phyloP scores from a whole-genome alignment of 1,140 invertebrate genomes.

The Zophobas atratus region DNA sequence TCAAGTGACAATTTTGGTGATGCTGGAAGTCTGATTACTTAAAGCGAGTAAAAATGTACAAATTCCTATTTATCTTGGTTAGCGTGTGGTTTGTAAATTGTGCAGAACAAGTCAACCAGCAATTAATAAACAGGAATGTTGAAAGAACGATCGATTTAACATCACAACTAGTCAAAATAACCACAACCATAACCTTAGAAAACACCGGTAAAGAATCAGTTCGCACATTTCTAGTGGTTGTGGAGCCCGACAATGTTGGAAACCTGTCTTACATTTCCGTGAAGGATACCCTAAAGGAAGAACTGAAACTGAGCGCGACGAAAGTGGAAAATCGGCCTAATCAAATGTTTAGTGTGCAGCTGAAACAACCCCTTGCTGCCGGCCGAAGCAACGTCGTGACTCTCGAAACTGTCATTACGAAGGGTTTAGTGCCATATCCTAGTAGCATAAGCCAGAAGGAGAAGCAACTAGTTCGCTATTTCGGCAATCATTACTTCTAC shows the following conservation, averaged over 20 bases:
- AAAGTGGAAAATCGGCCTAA: conserved; percentile 71
- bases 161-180: conserved; percentile 90
- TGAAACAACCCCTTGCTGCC: conserved; percentile 75
- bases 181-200: conserved; percentile 84
- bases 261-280: conserved; percentile 84
- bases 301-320: conserved; percentile 74
- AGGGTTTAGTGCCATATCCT: conserved; percentile 87
- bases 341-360: conserved; percentile 73
- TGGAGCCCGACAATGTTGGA: conserved; percentile 76
- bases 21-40: conserved; percentile 28
- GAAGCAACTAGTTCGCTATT: conserved; percentile 92
- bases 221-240: conserved; percentile 79
- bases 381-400: conserved; percentile 75
- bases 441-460: conserved; percentile 91
- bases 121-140: conserved; percentile 83
- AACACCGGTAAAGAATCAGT: conserved; percentile 83
- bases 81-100: conserved; percentile 33
- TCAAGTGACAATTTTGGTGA: conserved; percentile 41
- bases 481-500: conserved; percentile 88
- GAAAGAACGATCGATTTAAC: conserved; percentile 90
- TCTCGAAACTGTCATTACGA: conserved; percentile 84
- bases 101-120: conserved; percentile 54
- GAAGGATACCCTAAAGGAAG: conserved; percentile 76
- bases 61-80: conserved; percentile 47
- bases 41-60: conserved; percentile 53